Evolutionary conservation across 2,113 vertebrate genomes (phyloP), one percentile per base, ranked within the genome.

Genomic region (Otus sunia): DNA sequence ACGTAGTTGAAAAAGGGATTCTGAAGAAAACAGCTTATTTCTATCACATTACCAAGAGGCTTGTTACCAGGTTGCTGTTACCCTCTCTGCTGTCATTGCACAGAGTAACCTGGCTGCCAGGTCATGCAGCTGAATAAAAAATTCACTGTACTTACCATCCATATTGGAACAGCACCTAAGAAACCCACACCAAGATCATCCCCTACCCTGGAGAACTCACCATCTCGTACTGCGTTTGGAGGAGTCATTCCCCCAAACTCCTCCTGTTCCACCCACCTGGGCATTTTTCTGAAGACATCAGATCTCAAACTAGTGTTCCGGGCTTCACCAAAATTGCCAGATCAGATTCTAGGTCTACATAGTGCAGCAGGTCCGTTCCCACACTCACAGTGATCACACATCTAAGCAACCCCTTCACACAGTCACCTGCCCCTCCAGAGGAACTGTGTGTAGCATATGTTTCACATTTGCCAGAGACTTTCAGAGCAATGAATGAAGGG

Each of bases 21-120:
- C 78, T 87, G 77, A 89, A 81, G 64, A 74, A 89, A 94, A 91
- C 6, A 49, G 22, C 8, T 84, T 63, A 45, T 60, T 93, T 94
- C 71, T 86, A 32, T 59, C 72, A 52, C 11, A 47, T 78, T 67
- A 84, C 30, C 10, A 9, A 75, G 52, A 75, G 14, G 15, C 27
- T 88, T 1, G 1, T 75, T 78, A 78, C 16, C 41, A 56, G 52
- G 15, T 16, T 68, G 82, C 43, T 92, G 55, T 63, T 88, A 59
- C 19, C 18, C 6, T 81, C 50, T 77, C 59, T 50, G 2, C 60
- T 59, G 63, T 39, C 83, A 59, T 29, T 52, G 75, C 23, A 71
- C 53, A 71, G 49, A 85, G 56, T 68, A 88, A 92, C 36, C 10
- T 75, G 56, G 6, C 72, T 86, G 50, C 23, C 36, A 41, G 49